Percentiles rank a stretch among this genome's conserved stretches.
Evolutionary conservation across 2,888 invertebrate genomes (phyloP).

Genomic region (Tanypteryx hageni): DNA sequence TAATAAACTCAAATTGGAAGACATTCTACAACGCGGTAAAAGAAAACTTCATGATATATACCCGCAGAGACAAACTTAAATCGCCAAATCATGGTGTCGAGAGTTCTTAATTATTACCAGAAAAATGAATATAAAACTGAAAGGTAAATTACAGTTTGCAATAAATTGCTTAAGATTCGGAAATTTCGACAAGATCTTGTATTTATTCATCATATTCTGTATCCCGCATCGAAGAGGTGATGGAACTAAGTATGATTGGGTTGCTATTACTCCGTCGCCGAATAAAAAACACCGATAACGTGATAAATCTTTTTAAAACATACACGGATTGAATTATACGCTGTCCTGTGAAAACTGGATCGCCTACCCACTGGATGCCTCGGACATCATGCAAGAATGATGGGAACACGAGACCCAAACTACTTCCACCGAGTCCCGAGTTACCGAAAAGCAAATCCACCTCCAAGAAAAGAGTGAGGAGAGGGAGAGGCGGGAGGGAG

Average conservation of each 20-base stretch:
- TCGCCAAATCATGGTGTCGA: no score
- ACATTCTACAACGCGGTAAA: no score
- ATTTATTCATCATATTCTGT: not conserved
- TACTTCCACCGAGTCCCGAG: not conserved
- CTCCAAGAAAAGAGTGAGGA: not conserved
- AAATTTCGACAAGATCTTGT: not conserved
- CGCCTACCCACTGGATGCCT: not conserved
- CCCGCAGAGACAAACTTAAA: no score
- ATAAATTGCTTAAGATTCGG: no score
- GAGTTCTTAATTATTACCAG: no score
- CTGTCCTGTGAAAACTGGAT: not conserved
- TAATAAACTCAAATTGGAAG: no score
- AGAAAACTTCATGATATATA: no score
- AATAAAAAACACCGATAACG: not conserved
- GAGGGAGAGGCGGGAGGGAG: not conserved
- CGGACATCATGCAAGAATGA: not conserved
- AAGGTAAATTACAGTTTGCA: no score
- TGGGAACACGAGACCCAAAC: not conserved
- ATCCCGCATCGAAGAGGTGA: not conserved
- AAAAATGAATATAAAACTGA: no score
- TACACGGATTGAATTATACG: not conserved
- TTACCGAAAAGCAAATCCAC: constrained; percentile 4
- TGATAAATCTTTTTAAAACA: not conserved
- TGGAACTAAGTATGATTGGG: not conserved
- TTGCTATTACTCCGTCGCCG: not conserved